Percentiles rank a stretch among this genome's conserved stretches.
Evolutionary conservation across 92 coral and sea anemone species (phyloP).

Genomic region (Blastomussa wellsi): DNA sequence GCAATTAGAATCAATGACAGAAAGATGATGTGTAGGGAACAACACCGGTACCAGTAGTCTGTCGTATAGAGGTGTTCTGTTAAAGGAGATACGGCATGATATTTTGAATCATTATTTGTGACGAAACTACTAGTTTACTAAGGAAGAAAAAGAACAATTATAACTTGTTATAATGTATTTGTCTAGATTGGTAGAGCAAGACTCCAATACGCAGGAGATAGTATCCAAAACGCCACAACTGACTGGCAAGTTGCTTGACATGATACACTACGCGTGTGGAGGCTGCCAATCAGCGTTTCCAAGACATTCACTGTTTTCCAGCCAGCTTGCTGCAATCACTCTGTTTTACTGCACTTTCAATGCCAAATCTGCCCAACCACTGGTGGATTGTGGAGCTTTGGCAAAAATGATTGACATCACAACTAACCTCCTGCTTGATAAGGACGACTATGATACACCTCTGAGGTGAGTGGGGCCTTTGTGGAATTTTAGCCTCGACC

Average conservation of each 20-base stretch:
- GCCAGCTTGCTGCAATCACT: slow-evolving; percentile 63
- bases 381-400: slow-evolving; percentile 55
- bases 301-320: slow-evolving; percentile 57
- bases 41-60: too few species aligned
- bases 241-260: slow-evolving; percentile 48
- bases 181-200: slow-evolving; percentile 5
- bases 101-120: too few species aligned
- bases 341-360: slow-evolving; percentile 71
- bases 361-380: slow-evolving; percentile 34
- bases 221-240: slow-evolving; percentile 50
- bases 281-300: slow-evolving; percentile 19
- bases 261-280: slow-evolving; percentile 32
- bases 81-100: too few species aligned
- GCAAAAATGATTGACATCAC: slow-evolving; percentile 56
- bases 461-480: background rate
- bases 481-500: background rate
- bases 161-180: background rate
- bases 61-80: too few species aligned
- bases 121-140: too few species aligned
- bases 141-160: too few species aligned
- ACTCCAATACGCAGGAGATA: slow-evolving; percentile 39
- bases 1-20: too few species aligned
- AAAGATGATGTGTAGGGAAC: too few species aligned
- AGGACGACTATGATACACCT: slow-evolving; percentile 4
- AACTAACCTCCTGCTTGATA: slow-evolving; percentile 34